A percentile compares a stretch with the other conserved stretches of the same genome.
phyloP scores from a whole-genome alignment of 1,140 invertebrate species.

The Caenorhabditis remanei region DNA sequence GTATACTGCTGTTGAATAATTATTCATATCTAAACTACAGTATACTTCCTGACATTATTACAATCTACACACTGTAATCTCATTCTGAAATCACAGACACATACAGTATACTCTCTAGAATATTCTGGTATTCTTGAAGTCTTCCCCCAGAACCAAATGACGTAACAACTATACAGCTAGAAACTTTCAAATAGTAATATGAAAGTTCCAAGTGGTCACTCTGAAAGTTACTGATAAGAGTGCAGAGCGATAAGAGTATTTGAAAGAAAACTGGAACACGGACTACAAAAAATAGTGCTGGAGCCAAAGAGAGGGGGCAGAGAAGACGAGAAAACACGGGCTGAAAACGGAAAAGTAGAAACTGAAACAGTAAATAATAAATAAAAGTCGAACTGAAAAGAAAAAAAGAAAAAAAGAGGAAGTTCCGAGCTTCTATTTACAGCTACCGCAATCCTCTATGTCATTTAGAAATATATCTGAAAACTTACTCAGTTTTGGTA shows the following conservation, averaged over 20 bases:
- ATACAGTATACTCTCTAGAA: not conserved
- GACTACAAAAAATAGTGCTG: not conserved
- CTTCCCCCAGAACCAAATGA: not conserved
- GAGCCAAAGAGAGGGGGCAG: not conserved
- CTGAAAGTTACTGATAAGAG: not conserved
- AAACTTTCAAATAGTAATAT: conserved; percentile 28
- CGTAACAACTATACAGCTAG: not conserved
- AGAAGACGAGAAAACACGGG: too few species aligned
- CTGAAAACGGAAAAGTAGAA: too few species aligned
- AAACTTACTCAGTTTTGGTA: too few species aligned
- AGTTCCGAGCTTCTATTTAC: too few species aligned
- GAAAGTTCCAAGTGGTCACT: conserved; percentile 4
- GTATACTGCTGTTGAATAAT: too few species aligned
- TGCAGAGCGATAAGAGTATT: not conserved
- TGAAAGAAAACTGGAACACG: not conserved
- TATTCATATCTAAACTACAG: too few species aligned
- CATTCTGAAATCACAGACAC: not conserved
- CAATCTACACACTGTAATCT: not conserved
- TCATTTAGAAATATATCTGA: too few species aligned
- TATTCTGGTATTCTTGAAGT: too few species aligned
- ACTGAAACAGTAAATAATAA: not conserved
- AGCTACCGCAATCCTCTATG: too few species aligned
- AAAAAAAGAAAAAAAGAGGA: too few species aligned
- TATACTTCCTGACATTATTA: not conserved
- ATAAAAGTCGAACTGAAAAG: not conserved